These are phyloP conservation scores for Teleogryllus oceanicus DNA, from an alignment of 2,888 invertebrate species.

Conservation along the genomic window DNA sequence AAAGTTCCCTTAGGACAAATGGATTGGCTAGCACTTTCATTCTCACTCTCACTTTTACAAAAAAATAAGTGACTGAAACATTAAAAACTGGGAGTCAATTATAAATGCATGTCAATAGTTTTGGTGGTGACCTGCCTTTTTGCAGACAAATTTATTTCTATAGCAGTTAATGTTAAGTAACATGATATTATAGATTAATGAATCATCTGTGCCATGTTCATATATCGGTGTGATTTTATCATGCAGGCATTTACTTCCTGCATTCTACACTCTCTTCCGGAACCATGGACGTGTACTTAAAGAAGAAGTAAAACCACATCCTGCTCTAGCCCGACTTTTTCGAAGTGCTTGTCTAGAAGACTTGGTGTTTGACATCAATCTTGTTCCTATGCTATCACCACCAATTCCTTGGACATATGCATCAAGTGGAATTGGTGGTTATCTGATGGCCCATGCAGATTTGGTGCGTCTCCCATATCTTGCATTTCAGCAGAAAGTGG, in stretches of 20 bases:
- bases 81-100: no score
- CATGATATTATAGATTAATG: no score
- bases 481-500: constrained; percentile 62
- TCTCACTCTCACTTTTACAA: no score
- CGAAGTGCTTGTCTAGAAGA: constrained; percentile 63
- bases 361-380: constrained; percentile 62
- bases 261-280: constrained; percentile 75
- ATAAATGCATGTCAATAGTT: no score
- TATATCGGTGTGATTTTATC: constrained; percentile 20
- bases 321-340: constrained; percentile 66
- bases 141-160: no score
- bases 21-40: no score
- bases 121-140: no score
- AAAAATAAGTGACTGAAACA: no score
- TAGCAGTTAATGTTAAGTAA: no score
- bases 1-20: no score
- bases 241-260: constrained; percentile 64
- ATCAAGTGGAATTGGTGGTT: constrained; percentile 77
- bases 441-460: constrained; percentile 64
- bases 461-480: constrained; percentile 59
- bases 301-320: constrained; percentile 73
- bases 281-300: constrained; percentile 60
- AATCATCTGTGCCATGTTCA: background rate
- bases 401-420: constrained; percentile 79
- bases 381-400: constrained; percentile 75